phyloP scores from a whole-genome alignment of 2,113 vertebrate genomes.

The Toxotes chatareus region DNA sequence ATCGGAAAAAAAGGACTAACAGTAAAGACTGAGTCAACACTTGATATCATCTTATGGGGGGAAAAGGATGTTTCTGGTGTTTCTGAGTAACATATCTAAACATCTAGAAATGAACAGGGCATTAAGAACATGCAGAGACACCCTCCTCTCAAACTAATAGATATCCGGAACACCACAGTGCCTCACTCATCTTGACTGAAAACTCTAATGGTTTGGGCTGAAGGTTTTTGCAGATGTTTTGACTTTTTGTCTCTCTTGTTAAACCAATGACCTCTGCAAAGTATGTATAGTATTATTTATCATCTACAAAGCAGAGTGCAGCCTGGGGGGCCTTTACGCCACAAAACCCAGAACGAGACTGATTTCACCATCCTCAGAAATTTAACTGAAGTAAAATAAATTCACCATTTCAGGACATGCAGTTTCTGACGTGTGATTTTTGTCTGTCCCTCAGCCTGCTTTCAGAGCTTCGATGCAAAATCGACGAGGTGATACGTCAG shows the following conservation, averaged over 20 bases:
- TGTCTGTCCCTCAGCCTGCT: conserved; percentile 82
- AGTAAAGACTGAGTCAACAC: conserved; percentile 3
- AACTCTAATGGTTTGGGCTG: not conserved
- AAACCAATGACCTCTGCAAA: conserved; percentile 10
- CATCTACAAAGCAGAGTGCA: conserved; percentile 6
- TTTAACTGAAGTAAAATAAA: not conserved
- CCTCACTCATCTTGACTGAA: not conserved
- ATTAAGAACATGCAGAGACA: not conserved
- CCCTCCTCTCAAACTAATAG: not conserved
- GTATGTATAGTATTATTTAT: not conserved
- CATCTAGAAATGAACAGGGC: not conserved
- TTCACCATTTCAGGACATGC: not conserved
- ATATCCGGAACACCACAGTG: not conserved
- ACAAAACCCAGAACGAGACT: not conserved
- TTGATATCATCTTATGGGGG: conserved; percentile 11
- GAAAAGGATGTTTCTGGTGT: not conserved
- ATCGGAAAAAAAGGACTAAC: not conserved
- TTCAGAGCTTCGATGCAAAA: conserved; percentile 82
- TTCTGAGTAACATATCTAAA: not conserved
- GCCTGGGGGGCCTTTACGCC: not conserved
- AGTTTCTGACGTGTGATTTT: conserved; percentile 10
- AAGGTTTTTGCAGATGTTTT: not conserved
- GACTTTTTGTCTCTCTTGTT: no score
- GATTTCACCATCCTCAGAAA: not conserved
- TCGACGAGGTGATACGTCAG: conserved; percentile 83